Percentiles rank a stretch among this genome's conserved stretches.
Conservation (phyloP, 2,113 vertebrate species). For the Zootoca vivipara region DNA sequence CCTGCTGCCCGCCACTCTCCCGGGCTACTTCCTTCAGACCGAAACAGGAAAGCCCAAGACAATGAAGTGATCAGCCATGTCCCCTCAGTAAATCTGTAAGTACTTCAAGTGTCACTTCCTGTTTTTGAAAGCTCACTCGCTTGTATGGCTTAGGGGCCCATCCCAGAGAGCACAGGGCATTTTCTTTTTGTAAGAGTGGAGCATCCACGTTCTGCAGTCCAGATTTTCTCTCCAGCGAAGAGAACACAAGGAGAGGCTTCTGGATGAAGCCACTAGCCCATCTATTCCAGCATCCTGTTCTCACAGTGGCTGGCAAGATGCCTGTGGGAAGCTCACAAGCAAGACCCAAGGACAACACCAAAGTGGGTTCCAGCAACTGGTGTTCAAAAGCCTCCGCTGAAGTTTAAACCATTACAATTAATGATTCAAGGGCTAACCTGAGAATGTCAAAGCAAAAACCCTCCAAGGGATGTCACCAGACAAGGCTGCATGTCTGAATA, state of each 20-base stretch:
- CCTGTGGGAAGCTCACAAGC: no score
- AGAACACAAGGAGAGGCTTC: no score
- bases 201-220: accelerated
- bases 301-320: no score
- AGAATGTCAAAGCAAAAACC: not conserved
- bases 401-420: not conserved
- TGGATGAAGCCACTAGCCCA: no score
- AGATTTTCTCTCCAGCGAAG: accelerated
- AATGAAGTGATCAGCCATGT: slow-evolving; percentile 61
- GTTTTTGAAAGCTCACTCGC: slow-evolving; percentile 66
- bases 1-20: not conserved
- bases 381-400: no score
- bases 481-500: not conserved
- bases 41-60: slow-evolving; percentile 75
- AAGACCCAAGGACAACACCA: no score
- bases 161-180: accelerated
- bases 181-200: not conserved
- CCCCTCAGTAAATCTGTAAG: slow-evolving; percentile 69
- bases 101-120: slow-evolving; percentile 76
- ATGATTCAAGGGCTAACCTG: not conserved
- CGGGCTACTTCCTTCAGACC: slow-evolving; percentile 63
- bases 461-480: slow-evolving; percentile 29
- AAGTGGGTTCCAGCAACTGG: no score
- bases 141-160: not conserved
- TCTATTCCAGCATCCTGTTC: no score